Evolutionary conservation across 2,888 invertebrate genomes (phyloP).

Genomic region (Zygogramma bicolorata): DNA sequence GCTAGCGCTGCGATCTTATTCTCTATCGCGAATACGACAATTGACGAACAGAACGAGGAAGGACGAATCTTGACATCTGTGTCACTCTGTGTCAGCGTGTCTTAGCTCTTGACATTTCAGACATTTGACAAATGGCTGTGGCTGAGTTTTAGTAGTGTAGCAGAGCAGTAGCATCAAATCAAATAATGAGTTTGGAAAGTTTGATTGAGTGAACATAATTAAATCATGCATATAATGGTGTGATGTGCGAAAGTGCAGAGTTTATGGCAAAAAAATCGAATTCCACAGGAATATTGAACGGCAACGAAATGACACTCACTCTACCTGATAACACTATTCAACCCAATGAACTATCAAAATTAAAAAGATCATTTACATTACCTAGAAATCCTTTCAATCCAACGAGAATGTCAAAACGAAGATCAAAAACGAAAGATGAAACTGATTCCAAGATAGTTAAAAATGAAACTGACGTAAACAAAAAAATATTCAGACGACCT

Average conservation of each 20-base stretch:
- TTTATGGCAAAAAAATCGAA: slow-evolving; percentile 76
- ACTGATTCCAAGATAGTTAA: slow-evolving; percentile 51
- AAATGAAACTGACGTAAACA: slow-evolving; percentile 58
- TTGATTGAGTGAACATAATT: background rate
- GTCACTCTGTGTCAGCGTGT: background rate
- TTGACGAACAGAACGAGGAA: background rate
- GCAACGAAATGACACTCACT: slow-evolving; percentile 73
- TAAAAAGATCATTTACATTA: slow-evolving; percentile 84
- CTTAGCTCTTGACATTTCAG: background rate
- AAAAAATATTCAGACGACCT: slow-evolving; percentile 83
- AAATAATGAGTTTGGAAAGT: slow-evolving; percentile 12
- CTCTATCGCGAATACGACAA: too few relatives aligned
- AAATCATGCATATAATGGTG: slow-evolving; percentile 43
- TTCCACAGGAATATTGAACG: slow-evolving; percentile 75
- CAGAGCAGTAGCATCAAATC: slow-evolving; percentile 21
- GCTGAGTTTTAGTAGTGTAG: too few relatives aligned
- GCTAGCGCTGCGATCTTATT: too few relatives aligned
- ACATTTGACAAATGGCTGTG: slow-evolving; percentile 51
- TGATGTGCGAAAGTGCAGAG: slow-evolving; percentile 71
- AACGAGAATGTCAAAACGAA: slow-evolving; percentile 68
- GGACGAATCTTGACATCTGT: too few relatives aligned
- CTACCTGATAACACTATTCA: slow-evolving; percentile 61
- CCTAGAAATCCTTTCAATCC: slow-evolving; percentile 83
- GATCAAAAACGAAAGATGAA: slow-evolving; percentile 57
- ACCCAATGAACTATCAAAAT: slow-evolving; percentile 63